phyloP scores from a whole-genome alignment of 2,888 invertebrate species.

The Synanthedon vespiformis region DNA sequence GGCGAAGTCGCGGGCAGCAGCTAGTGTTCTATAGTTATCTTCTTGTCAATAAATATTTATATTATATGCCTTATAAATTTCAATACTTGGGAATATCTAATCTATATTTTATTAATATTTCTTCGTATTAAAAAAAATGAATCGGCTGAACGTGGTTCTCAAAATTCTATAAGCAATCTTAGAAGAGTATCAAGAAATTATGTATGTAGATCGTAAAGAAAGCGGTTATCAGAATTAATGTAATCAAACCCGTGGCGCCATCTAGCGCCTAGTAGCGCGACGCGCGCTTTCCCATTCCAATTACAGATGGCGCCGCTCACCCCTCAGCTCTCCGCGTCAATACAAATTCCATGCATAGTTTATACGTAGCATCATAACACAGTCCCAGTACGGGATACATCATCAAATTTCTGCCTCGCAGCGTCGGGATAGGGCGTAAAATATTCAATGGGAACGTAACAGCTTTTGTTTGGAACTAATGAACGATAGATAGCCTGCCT shows the following conservation, averaged over 20 bases:
- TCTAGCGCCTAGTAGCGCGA: constrained; percentile 24
- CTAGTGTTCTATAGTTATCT: too few relatives aligned
- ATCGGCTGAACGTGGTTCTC: too few relatives aligned
- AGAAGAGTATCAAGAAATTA: too few relatives aligned
- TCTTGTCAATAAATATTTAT: too few relatives aligned
- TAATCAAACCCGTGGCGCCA: constrained; percentile 12
- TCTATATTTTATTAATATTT: too few relatives aligned
- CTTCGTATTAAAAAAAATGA: too few relatives aligned
- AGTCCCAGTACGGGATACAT: constrained; percentile 43
- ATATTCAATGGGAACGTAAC: constrained; percentile 57
- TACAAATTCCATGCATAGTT: constrained; percentile 51
- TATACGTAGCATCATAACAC: constrained; percentile 48
- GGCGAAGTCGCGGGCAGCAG: too few relatives aligned
- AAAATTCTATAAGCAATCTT: too few relatives aligned
- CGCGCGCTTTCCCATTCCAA: constrained; percentile 6
- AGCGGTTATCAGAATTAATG: too few relatives aligned
- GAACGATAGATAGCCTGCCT: constrained; percentile 46
- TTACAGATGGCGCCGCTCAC: constrained; percentile 38
- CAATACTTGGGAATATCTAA: too few relatives aligned
- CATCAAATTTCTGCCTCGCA: constrained; percentile 51
- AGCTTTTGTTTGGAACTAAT: constrained; percentile 57
- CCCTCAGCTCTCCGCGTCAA: constrained; percentile 39
- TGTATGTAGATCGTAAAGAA: too few relatives aligned
- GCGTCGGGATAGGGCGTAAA: constrained; percentile 51
- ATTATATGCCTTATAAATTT: too few relatives aligned